phyloP scores from a whole-genome alignment of 2,888 invertebrate species.

The Diabrotica balteata region DNA sequence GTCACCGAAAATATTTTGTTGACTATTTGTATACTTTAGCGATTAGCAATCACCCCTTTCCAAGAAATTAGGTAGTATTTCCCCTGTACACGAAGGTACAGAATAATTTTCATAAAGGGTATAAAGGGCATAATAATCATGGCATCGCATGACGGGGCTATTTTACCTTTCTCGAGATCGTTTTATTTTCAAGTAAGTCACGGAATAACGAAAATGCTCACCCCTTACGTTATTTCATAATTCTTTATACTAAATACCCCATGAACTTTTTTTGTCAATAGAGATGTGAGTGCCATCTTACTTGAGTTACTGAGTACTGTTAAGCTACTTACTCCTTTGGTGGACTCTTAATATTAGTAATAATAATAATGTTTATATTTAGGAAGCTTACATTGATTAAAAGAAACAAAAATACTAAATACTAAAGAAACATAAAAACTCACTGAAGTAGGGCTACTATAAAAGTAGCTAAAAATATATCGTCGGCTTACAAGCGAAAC shows the following conservation, averaged over 20 bases:
- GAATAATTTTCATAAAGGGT: conserved; percentile 12
- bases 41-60: not conserved
- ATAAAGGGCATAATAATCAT: conserved; percentile 25
- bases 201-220: conserved; percentile 34
- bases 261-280: not conserved
- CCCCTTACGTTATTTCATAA: conserved; percentile 22
- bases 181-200: conserved; percentile 45
- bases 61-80: not conserved
- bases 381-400: too few species aligned
- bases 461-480: too few species aligned
- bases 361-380: too few species aligned
- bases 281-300: too few species aligned
- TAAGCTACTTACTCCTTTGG: too few species aligned
- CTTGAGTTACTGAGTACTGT: too few species aligned
- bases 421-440: too few species aligned
- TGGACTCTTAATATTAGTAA: too few species aligned
- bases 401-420: too few species aligned
- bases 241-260: conserved; percentile 14
- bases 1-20: not conserved
- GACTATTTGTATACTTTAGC: too few species aligned
- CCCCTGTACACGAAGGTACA: conserved; percentile 16
- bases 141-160: conserved; percentile 37
- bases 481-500: too few species aligned
- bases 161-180: conserved; percentile 39
- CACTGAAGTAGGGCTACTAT: too few species aligned